Evolutionary conservation across 2,888 invertebrate species (phyloP).

Genomic region (Oscheius sp.): DNA sequence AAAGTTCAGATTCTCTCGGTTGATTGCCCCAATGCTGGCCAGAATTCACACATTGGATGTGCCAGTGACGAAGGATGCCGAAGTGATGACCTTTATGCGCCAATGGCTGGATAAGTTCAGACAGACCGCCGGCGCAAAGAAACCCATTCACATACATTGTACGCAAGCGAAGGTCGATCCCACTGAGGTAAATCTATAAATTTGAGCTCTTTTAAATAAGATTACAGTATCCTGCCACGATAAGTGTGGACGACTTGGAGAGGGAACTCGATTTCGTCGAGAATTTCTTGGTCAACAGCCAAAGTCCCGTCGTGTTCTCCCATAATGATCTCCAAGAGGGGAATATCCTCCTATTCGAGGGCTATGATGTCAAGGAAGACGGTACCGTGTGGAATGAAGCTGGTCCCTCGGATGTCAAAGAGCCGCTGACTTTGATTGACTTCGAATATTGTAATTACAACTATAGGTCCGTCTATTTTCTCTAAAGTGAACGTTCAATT

Average conservation of each 20-base stretch:
- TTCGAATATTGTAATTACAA: slow-evolving; percentile 62
- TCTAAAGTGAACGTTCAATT: background rate
- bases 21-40: slow-evolving; percentile 91
- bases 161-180: slow-evolving; percentile 52
- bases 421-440: slow-evolving; percentile 57
- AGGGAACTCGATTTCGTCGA: slow-evolving; percentile 61
- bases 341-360: slow-evolving; percentile 55
- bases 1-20: slow-evolving; percentile 77
- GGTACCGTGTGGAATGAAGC: slow-evolving; percentile 43
- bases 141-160: slow-evolving; percentile 48
- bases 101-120: slow-evolving; percentile 40
- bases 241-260: slow-evolving; percentile 53
- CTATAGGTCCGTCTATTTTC: slow-evolving; percentile 46
- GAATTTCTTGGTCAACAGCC: slow-evolving; percentile 49
- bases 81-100: slow-evolving; percentile 86
- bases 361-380: slow-evolving; percentile 49
- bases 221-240: slow-evolving; percentile 50
- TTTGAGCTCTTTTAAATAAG: background rate
- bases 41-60: slow-evolving; percentile 88
- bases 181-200: slow-evolving; percentile 38
- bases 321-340: slow-evolving; percentile 74
- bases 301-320: slow-evolving; percentile 79
- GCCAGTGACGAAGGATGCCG: slow-evolving; percentile 92
- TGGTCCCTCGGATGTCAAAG: slow-evolving; percentile 40
- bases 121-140: slow-evolving; percentile 43